Base-by-base conservation (phyloP, 2,797 vertebrate species). In the Adrianichthys oophorus region DNA sequence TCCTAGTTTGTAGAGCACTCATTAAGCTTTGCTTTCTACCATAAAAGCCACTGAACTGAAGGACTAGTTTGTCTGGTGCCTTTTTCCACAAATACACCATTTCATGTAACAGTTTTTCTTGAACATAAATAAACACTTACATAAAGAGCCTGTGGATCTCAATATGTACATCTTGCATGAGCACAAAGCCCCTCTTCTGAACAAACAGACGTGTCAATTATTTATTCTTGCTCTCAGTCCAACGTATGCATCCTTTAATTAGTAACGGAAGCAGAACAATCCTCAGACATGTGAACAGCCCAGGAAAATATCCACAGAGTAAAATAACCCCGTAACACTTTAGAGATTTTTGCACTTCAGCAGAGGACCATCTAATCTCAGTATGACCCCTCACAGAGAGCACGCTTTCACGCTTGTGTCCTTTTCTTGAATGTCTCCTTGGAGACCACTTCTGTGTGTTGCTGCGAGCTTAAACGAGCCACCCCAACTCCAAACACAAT, bases 401-500 rank as follows among this genome's bases (percentile, higher is more conserved):
- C 4, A 17, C 52, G 60, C 79, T 83, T 79, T 77, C 72, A 74
- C 76, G 79, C 81, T 72, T 41, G 57, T 16, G 55, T 68, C 57
- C 8, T 70, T 68, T 79, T 56, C 72, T 77, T 5, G 41, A 80
- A 62, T 62, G 52, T 75, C 62, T 80, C 76, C 72, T 65, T 49
- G 45, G 71, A 85, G 78, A 83, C 54, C 49, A 48, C 58, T 78
- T 84, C 71, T 63, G 75, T 58, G 21, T 74, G 69, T 48, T 64
- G 76, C 53, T 64, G 17, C 32, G 65, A 75, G 61, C 64, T 72
- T 76, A 70, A 65, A 48, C 18, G 72, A 80, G 83, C 62, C 62
- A 70, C 75, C 32, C 50, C 55, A 21, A 12, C 68, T 75, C 73
- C 77, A 89, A 87, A 88, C 81, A 90, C 81, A 76, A 83, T 77